Evolutionary conservation across 2,113 vertebrate genomes (phyloP).

Genomic region (Atractosteus spatula): DNA sequence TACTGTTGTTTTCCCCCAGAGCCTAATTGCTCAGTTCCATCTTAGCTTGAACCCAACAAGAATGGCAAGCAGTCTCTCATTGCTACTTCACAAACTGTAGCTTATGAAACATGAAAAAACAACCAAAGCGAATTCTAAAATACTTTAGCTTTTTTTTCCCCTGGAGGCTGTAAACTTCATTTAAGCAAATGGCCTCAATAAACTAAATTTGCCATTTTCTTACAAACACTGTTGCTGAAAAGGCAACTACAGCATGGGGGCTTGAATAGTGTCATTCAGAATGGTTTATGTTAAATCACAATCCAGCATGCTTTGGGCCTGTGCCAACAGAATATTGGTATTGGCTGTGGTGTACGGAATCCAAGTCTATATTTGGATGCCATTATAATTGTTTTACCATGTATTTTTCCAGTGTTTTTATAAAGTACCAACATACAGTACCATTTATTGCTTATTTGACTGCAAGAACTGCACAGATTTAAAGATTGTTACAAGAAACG

Average conservation of each 20-base stretch:
- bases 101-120: neutral
- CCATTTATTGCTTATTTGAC: neutral
- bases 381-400: conserved; percentile 44
- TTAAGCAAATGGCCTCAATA: conserved; percentile 22
- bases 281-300: conserved; percentile 42
- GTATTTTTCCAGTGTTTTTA: conserved; percentile 46
- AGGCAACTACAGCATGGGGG: conserved; percentile 45
- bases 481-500: neutral
- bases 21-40: neutral
- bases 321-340: conserved; percentile 59
- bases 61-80: neutral
- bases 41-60: neutral
- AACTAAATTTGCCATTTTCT: conserved; percentile 30
- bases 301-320: conserved; percentile 57
- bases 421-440: conserved; percentile 8
- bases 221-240: conserved; percentile 31
- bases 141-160: neutral
- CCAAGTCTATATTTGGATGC: conserved; percentile 46
- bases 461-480: neutral
- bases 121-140: neutral
- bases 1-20: neutral
- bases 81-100: neutral
- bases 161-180: conserved; percentile 31
- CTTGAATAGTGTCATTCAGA: conserved; percentile 15
- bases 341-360: conserved; percentile 62